Base-by-base conservation (phyloP, 2,888 invertebrate genomes). In the Ornithoptera alexandrae region DNA sequence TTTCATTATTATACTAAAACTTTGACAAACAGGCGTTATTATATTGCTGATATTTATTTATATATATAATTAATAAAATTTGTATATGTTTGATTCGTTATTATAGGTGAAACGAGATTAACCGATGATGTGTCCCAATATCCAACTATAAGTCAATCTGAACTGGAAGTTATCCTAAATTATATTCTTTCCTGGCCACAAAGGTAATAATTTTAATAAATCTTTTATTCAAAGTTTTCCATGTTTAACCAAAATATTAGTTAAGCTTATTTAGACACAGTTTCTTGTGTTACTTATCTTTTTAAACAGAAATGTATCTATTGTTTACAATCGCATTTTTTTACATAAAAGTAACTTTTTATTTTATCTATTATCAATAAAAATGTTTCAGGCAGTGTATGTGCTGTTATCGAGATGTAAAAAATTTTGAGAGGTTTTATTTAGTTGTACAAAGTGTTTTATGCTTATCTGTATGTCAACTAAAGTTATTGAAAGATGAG, bases 381-480 rank as follows among this genome's bases (percentile, higher is more conserved):
- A 53, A 67, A 22, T 62, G 20, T 67, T 69, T 61, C 87, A 97
- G 97, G 85, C 98, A 98, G 93, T 98, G 98, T 85, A 97, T 98
- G 96, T 98, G 98, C 89, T 97, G 97, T 89, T 98, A 97, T 88
- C 95, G 98, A 78, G 98, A 98, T 91, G 95, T 95, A 70, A 97
- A 97, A 88, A 98, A 98, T 89, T 96, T 97, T 89, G 98, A 98
- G 84, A 94, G 97, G 77, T 97, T 98, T 86, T 97, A 97, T 87
- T 94, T 96, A 81, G 94, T 98, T 78, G 96, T 97, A 57, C 98
- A 98, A 86, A 96, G 97, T 74, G 95, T 98, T 77, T 94, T 98
- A 72, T 96, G 96, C 79, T 93, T 97, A 77, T 95, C 97, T 64
- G 95, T 98, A 71, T 96, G 96, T 84, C 96, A 97, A 85, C 93